Conservation (phyloP, 1,140 invertebrate species). For the Meloidogyne chitwoodi region DNA sequence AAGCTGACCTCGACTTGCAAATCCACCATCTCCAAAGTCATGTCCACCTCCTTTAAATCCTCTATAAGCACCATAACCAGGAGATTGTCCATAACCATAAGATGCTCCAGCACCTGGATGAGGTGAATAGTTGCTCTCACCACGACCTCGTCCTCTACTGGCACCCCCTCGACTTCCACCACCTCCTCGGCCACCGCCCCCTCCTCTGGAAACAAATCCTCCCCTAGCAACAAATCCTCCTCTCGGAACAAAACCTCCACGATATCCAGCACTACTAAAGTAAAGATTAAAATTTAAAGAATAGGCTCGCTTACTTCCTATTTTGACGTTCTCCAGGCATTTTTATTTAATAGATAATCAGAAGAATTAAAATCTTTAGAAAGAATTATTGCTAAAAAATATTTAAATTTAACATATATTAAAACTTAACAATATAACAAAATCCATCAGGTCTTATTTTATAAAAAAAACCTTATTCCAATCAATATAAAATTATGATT, state of each 20-base stretch:
- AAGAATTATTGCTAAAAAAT: too few relatives aligned
- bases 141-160: not conserved
- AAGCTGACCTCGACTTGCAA: conserved; percentile 14
- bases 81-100: conserved; percentile 24
- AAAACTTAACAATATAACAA: too few relatives aligned
- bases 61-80: conserved; percentile 21
- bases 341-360: not conserved
- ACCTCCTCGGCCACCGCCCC: not conserved
- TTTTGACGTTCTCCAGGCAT: not conserved
- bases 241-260: not conserved
- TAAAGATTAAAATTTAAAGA: not conserved
- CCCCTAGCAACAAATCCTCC: not conserved
- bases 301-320: not conserved
- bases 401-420: too few relatives aligned
- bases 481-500: too few relatives aligned
- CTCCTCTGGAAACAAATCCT: not conserved
- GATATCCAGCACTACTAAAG: not conserved
- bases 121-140: not conserved
- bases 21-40: conserved; percentile 9
- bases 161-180: not conserved
- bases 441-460: too few relatives aligned
- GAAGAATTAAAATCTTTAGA: not conserved
- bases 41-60: conserved; percentile 29
- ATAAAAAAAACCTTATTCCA: too few relatives aligned
- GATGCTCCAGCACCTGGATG: not conserved